Evolutionary conservation across 2,797 vertebrate species (phyloP), one percentile per base, ranked within the genome.

Genomic region (Cynopterus sphinx): DNA sequence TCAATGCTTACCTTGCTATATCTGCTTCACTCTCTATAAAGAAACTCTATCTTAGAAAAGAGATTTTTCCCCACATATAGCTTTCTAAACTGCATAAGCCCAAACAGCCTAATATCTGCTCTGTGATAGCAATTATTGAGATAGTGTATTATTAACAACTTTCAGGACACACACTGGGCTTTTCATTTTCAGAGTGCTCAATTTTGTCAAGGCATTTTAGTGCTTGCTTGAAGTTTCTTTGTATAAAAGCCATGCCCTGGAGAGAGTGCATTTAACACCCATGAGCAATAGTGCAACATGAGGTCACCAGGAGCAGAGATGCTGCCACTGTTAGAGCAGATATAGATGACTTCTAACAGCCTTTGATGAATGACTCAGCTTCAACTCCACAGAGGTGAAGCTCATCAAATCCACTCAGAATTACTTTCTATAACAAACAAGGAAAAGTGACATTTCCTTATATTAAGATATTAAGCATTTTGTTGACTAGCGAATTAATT

Each of bases 191-290:
- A 61, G 28, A 89, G 22, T 43, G 43, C 21, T 61, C 39, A 55
- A 21, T 92, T 94, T 94, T 97, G 74, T 59, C 67, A 31, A 73
- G 33, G 46, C 26, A 63, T 57, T 79, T 74, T 59, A 75, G 31
- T 36, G 26, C 55, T 78, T n/a, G 31, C 43, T 73, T 73, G 15
- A 65, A 91, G 53, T 24, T 46, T 70, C 31, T 67, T 9, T 68
- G 28, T 46, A 75, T 59, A 90, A 96, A 94, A 96, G 36, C 33
- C 26, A 33, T 70, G 46, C 28, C 74, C 39, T 65, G 51, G 83
- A 74, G 73, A 90, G 70, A 94, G 55, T 10, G 55, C 1, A 0
- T 68, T 90, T 46, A 90, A 88, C 26, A 46, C 55, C 73, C 5
- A 1, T 41, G 36, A 41, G 46, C 28, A 28, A 91, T 9, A 74